phyloP scores from a whole-genome alignment of 2,888 invertebrate species.

The Hydriomena furcata region DNA sequence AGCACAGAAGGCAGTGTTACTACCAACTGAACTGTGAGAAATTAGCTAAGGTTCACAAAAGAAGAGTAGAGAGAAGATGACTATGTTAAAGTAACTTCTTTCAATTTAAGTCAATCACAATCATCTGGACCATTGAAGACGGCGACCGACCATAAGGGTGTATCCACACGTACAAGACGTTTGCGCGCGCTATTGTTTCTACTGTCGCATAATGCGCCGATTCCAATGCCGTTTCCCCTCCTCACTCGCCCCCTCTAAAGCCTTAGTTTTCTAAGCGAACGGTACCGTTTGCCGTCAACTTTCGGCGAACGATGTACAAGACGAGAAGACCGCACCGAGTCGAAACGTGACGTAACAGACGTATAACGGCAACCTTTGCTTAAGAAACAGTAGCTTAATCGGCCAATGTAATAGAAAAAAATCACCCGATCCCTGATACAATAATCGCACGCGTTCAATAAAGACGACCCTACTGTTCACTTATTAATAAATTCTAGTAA shows the following conservation, averaged over 20 bases:
- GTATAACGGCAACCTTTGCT: no score
- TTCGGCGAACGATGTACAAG: no score
- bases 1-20: no score
- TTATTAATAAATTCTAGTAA: constrained; percentile 48
- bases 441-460: constrained; percentile 51
- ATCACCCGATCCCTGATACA: constrained; percentile 42
- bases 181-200: constrained; percentile 35
- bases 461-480: constrained; percentile 34
- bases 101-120: not conserved
- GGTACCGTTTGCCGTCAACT: no score
- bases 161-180: constrained; percentile 32
- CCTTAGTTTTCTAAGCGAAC: no score
- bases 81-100: no score
- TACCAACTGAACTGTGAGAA: no score
- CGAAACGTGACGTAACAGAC: no score
- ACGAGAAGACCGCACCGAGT: no score
- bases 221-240: constrained; percentile 39
- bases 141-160: constrained; percentile 25
- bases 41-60: no score
- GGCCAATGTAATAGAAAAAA: constrained; percentile 42
- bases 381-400: no score
- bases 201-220: constrained; percentile 39
- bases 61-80: no score
- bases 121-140: not conserved
- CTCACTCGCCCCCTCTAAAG: constrained; percentile 23